phyloP scores from a whole-genome alignment of 2,113 vertebrate genomes.

The Pygoscelis adeliae region DNA sequence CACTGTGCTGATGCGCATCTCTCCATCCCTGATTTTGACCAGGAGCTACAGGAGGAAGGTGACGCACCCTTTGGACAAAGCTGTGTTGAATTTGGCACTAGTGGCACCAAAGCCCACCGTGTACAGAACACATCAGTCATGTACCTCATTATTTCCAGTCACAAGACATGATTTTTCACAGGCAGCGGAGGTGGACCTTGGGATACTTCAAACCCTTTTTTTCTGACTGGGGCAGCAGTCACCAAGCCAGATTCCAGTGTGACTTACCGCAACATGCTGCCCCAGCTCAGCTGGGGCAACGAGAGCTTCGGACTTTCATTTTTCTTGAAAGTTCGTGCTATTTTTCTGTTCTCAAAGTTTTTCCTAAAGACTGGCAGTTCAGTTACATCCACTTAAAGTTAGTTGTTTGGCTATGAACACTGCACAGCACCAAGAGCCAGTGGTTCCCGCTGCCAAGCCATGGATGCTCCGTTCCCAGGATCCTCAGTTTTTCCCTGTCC shows the following conservation, averaged over 20 bases:
- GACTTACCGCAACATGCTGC: background rate
- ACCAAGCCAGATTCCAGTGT: background rate
- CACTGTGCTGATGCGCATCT: background rate
- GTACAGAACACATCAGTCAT: background rate
- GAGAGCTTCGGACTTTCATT: background rate
- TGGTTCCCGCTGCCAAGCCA: background rate
- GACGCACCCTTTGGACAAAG: background rate
- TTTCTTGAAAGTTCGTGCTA: background rate
- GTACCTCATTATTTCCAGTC: background rate
- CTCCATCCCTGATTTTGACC: background rate
- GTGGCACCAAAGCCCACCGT: background rate
- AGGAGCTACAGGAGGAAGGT: background rate
- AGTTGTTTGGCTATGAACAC: background rate
- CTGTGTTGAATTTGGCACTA: background rate
- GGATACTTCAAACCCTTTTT: background rate
- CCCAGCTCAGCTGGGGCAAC: background rate
- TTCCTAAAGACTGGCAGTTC: background rate
- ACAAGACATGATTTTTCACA: background rate
- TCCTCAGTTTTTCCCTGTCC: background rate
- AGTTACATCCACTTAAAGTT: background rate
- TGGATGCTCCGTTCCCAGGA: background rate
- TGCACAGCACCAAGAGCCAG: background rate
- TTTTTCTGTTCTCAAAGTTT: background rate
- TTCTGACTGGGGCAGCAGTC: background rate
- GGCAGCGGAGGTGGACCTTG: rapidly evolving